phyloP scores from a whole-genome alignment of 2,113 vertebrate genomes.

The Pituophis catenifer region DNA sequence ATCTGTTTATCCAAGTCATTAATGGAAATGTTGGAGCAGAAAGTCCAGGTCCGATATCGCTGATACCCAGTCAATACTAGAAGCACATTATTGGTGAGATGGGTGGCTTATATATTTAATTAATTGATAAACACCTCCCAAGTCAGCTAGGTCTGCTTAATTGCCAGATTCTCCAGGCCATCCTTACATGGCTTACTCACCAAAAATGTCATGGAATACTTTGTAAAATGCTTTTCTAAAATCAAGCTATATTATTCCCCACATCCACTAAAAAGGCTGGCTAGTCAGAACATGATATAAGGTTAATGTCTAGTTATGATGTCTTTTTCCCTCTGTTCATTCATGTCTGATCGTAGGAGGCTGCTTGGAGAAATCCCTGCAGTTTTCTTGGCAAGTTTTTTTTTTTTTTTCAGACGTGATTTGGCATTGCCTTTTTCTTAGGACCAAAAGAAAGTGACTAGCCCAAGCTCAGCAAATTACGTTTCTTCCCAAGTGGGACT shows the following conservation, averaged over 20 bases:
- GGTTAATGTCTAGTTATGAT: not conserved
- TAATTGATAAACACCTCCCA: not conserved
- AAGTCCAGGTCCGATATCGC: not conserved
- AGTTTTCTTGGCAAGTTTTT: not conserved
- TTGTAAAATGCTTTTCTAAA: not conserved
- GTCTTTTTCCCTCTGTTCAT: not conserved
- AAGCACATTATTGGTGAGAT: not conserved
- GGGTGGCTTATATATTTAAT: not conserved
- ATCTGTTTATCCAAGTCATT: not conserved
- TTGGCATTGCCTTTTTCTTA: not conserved
- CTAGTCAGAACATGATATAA: not conserved
- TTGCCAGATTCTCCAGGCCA: not conserved
- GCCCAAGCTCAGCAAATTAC: not conserved
- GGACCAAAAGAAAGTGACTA: not conserved
- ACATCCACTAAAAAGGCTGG: not conserved
- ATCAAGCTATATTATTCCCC: not conserved
- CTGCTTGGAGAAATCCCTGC: not conserved
- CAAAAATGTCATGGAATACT: not conserved
- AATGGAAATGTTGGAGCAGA: not conserved
- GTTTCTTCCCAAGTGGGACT: not conserved
- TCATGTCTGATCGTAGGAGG: not conserved
- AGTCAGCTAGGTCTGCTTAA: not conserved
- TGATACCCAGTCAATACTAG: not conserved
- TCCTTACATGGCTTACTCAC: not conserved
- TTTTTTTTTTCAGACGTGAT: rapidly evolving